Percentiles rank a stretch among this genome's conserved stretches.
These are phyloP conservation scores for Synanceia verrucosa DNA, from an alignment of 2,797 vertebrate species.

Conservation along the genomic window DNA sequence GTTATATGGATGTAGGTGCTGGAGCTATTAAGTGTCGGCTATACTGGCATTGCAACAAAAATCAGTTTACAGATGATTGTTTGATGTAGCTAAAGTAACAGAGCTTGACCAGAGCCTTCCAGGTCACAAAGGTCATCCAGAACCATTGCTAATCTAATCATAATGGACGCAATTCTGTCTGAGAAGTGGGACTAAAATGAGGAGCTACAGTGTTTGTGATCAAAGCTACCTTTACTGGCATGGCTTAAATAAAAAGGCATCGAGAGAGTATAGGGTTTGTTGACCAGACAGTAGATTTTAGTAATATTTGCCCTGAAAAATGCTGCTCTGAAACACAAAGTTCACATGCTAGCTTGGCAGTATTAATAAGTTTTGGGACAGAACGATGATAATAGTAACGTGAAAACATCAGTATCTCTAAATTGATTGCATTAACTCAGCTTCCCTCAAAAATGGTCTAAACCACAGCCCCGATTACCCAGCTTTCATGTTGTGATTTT, in stretches of 20 bases:
- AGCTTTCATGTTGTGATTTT: constrained; percentile 11
- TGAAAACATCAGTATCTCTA: not conserved
- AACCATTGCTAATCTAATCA: not conserved
- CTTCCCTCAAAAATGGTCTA: not conserved
- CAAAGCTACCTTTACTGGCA: not conserved
- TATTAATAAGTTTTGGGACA: not conserved
- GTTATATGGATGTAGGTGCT: not conserved
- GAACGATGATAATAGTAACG: not conserved
- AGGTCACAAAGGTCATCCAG: constrained; percentile 5
- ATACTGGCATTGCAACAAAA: not conserved
- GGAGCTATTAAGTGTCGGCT: constrained; percentile 6
- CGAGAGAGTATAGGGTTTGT: not conserved
- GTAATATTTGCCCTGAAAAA: constrained; percentile 8
- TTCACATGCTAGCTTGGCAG: not conserved
- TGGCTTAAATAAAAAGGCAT: not conserved
- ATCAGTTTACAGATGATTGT: not conserved
- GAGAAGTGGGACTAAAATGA: not conserved
- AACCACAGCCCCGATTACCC: not conserved
- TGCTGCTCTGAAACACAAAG: not conserved
- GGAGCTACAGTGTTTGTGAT: not conserved
- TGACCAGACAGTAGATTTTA: not conserved
- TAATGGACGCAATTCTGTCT: constrained; percentile 1
- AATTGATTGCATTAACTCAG: constrained; percentile 8
- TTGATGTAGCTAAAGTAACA: not conserved
- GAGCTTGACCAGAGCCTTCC: not conserved